Conservation (phyloP, 1,140 invertebrate genomes). For the Euwallacea fornicatus region DNA sequence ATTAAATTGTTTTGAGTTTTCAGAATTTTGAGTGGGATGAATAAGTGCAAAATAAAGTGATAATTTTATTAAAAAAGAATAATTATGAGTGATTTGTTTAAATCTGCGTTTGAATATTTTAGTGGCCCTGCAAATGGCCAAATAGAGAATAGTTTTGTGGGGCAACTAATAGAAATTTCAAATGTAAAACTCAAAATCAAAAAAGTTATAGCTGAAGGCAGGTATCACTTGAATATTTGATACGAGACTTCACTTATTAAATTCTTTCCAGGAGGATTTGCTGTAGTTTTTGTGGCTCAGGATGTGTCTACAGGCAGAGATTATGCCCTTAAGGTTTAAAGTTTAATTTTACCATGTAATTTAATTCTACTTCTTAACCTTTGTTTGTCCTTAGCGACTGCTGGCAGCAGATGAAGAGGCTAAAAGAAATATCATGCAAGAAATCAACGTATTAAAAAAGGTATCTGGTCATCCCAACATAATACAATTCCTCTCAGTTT, state of each 20-base stretch:
- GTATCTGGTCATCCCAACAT: constrained; percentile 79
- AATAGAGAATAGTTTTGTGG: constrained; percentile 85
- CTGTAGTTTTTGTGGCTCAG: constrained; percentile 91
- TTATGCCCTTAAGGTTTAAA: constrained; percentile 80
- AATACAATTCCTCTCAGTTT: constrained; percentile 76
- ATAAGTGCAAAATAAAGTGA: not conserved
- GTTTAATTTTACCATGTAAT: not conserved
- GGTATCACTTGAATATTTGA: constrained; percentile 11
- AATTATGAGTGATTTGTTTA: constrained; percentile 84
- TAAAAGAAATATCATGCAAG: constrained; percentile 74
- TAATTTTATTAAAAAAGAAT: constrained; percentile 15
- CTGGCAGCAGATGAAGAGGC: constrained; percentile 77
- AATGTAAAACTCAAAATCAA: constrained; percentile 86
- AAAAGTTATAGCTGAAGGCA: constrained; percentile 92
- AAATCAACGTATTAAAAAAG: constrained; percentile 77
- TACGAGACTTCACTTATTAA: not conserved
- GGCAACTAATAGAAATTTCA: constrained; percentile 85
- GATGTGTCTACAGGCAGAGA: constrained; percentile 83
- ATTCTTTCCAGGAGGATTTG: constrained; percentile 83
- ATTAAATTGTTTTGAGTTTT: too few relatives aligned
- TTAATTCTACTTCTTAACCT: not conserved
- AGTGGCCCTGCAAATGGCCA: constrained; percentile 62
- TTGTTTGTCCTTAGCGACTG: constrained; percentile 60
- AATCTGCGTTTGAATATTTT: constrained; percentile 84
- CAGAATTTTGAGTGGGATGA: too few relatives aligned